A percentile compares a stretch with the other conserved stretches of the same genome.
These are phyloP conservation scores for Halcyon chelicuti DNA, from an alignment of 2,797 vertebrate species.

Conservation along the genomic window DNA sequence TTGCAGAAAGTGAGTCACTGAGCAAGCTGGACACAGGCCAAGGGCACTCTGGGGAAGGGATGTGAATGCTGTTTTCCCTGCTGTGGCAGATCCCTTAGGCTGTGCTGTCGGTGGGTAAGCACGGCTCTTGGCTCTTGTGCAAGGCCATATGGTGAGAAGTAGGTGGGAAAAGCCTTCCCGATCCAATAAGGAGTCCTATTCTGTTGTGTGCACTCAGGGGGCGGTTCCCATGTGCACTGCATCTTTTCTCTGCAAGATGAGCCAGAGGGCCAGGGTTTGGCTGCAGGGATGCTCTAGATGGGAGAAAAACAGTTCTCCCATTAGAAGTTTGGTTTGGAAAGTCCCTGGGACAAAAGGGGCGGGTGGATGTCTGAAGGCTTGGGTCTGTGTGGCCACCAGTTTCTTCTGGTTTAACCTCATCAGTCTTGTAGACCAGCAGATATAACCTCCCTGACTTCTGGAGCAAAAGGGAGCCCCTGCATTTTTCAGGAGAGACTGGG, in stretches of 20 bases:
- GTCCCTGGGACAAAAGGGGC: background rate
- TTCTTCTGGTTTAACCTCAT: background rate
- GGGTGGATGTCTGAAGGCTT: background rate
- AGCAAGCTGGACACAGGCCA: background rate
- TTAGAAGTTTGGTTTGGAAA: background rate
- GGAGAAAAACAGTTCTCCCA: background rate
- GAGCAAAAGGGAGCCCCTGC: background rate
- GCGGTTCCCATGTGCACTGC: fast-evolving
- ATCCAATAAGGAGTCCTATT: background rate
- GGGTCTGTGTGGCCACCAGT: background rate
- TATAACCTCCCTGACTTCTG: background rate
- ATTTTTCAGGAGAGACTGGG: background rate
- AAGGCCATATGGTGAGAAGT: background rate
- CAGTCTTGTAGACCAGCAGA: background rate
- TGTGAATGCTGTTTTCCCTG: constrained; percentile 3
- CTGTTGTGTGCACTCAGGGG: background rate
- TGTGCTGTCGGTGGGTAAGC: background rate
- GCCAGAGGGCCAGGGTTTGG: background rate
- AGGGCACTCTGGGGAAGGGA: background rate
- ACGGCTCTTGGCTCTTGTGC: background rate
- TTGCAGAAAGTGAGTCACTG: background rate
- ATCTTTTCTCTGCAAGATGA: background rate
- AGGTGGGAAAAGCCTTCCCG: background rate
- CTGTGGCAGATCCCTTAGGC: background rate
- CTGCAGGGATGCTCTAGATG: background rate